These are phyloP conservation scores for Trematocara marginatum DNA, from an alignment of 2,113 vertebrate species.

Conservation along the genomic window DNA sequence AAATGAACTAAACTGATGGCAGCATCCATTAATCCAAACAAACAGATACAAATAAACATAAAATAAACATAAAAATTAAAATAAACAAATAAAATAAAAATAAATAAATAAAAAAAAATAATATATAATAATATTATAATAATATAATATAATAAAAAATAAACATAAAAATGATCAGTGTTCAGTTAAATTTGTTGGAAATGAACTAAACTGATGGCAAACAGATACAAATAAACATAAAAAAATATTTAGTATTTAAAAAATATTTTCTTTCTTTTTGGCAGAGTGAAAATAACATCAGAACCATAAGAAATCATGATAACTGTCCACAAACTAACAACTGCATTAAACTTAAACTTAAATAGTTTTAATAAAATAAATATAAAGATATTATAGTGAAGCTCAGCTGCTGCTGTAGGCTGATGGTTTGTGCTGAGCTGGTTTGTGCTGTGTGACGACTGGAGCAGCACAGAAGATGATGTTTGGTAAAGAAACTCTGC, in stretches of 20 bases:
- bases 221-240: too few relatives aligned
- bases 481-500: constrained; percentile 4
- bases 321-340: not conserved
- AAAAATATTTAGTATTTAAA: not conserved
- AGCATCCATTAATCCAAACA: not conserved
- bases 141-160: not conserved
- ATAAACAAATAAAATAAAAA: too few relatives aligned
- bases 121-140: not conserved
- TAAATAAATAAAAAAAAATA: too few relatives aligned
- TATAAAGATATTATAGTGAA: rapidly evolving
- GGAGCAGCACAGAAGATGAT: not conserved
- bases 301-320: not conserved
- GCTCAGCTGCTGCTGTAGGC: not conserved
- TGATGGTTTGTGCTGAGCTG: not conserved
- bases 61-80: not conserved
- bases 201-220: too few relatives aligned
- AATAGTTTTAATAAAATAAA: not conserved
- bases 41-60: not conserved
- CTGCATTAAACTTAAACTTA: too few relatives aligned
- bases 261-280: not conserved
- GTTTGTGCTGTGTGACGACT: not conserved
- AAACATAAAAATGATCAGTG: too few relatives aligned
- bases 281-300: rapidly evolving
- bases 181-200: too few relatives aligned
- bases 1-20: not conserved